Conservation (phyloP, 2,113 vertebrate species). For the Chauna torquata region DNA sequence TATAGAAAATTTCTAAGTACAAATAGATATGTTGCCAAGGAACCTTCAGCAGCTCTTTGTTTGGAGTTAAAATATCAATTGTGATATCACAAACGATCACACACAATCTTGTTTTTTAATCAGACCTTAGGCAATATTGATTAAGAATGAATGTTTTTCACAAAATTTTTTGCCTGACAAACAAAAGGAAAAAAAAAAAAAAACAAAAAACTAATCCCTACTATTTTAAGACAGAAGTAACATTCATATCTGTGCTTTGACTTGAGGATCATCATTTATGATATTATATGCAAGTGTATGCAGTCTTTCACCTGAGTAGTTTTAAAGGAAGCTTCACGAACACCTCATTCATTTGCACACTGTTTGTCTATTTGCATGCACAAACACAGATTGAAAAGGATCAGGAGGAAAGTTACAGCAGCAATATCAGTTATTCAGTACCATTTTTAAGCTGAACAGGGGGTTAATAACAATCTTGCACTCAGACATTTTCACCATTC, state of each 20-base stretch:
- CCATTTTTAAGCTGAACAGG: neutral
- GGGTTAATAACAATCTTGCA: neutral
- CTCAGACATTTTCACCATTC: neutral
- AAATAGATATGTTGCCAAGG: neutral
- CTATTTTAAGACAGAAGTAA: neutral
- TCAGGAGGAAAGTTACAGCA: neutral
- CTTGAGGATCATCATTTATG: neutral
- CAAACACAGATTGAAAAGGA: neutral
- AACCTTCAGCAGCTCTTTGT: neutral
- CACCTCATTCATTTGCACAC: neutral
- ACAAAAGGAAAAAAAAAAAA: rapidly evolving
- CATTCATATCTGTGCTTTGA: neutral
- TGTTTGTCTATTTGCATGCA: neutral
- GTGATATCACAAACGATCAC: neutral
- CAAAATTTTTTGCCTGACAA: neutral
- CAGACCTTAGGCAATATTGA: neutral
- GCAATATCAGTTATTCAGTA: neutral
- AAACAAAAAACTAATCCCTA: neutral
- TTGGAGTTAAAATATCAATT: neutral
- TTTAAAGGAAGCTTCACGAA: neutral
- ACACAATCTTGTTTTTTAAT: neutral
- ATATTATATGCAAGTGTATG: neutral
- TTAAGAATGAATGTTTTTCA: neutral
- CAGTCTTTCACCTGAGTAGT: neutral
- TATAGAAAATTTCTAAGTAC: neutral